Base-by-base conservation (phyloP, 2,113 vertebrate genomes). In the Hippocampus guttulatus region DNA sequence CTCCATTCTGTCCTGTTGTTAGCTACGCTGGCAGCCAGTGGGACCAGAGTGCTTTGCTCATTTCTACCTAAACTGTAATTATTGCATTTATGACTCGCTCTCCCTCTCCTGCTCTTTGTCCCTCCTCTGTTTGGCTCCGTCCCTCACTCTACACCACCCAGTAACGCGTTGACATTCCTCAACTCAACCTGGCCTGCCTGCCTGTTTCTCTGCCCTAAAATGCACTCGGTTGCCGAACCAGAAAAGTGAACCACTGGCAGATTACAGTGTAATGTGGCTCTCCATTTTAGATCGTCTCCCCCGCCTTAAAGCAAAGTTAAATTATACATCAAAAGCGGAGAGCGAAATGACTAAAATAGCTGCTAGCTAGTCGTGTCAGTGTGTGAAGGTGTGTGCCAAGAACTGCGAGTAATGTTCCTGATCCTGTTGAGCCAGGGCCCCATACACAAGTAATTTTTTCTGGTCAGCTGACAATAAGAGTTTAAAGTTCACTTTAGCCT, bases 81-180 rank as follows among this genome's bases (percentile, higher is more conserved):
- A 85, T 77, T 79, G 77, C 62, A 69, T 86, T 78, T 81, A 82
- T 84, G 75, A 79, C 81, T 81, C 82, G 60, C 67, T 75, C 75
- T 72, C 78, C 71, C 74, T 75, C 68, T 70, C 51, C 63, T 80
- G 71, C 75, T 78, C 79, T 83, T 80, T 86, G 77, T 81, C 82
- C 84, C 80, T 78, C 77, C 82, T 80, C 73, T 82, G 25, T 77
- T 68, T 69, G 64, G 47, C 33, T 75, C 33, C 6, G 23, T 83
- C 71, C 27, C 63, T 75, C 49, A 71, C 62, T 68, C 64, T 73
- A 71, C 76, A 77, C 58, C 78, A 74, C 81, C 81, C 81, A 79
- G 67, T 79, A 75, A 61, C 57, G 61, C 52, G 72, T 64, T 81
- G 72, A 84, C 82, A 85, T 88, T 89, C 84, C 83, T 78, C 23